A percentile compares a stretch with the other conserved stretches of the same genome.
Conservation (phyloP, 1,140 invertebrate species). For the Tetragonula clypearis region DNA sequence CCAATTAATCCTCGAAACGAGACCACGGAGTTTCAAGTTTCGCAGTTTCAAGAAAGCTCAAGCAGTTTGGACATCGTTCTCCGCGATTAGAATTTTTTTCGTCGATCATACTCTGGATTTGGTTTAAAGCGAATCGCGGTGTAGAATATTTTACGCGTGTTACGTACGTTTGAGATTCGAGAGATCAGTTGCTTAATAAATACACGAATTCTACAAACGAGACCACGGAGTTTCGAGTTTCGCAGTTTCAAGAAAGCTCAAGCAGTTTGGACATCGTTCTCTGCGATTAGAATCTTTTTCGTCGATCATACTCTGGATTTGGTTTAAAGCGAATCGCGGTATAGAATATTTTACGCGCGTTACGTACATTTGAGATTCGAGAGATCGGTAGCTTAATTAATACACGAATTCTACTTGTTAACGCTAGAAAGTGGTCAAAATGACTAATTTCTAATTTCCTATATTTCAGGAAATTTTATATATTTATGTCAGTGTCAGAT, state of each 20-base stretch:
- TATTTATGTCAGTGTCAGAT: too few relatives aligned
- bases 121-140: background rate
- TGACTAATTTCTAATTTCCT: too few relatives aligned
- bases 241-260: background rate
- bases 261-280: background rate
- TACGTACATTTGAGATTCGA: too few relatives aligned
- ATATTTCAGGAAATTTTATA: too few relatives aligned
- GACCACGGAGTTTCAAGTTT: background rate
- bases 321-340: background rate
- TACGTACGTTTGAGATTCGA: too few relatives aligned
- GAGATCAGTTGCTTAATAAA: too few relatives aligned
- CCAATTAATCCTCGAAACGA: conserved; percentile 50
- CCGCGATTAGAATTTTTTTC: background rate
- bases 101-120: background rate
- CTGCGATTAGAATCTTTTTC: background rate
- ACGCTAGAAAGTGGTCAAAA: too few relatives aligned
- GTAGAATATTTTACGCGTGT: too few relatives aligned
- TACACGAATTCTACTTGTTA: too few relatives aligned
- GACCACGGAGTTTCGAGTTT: background rate
- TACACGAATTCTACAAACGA: background rate
- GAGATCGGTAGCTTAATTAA: too few relatives aligned
- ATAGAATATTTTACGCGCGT: too few relatives aligned
- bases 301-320: background rate
- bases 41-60: background rate
- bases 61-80: background rate